Conservation (phyloP, 37 sponge, comb jelly and placozoan species). For the Aphrocallistes beatrix region DNA sequence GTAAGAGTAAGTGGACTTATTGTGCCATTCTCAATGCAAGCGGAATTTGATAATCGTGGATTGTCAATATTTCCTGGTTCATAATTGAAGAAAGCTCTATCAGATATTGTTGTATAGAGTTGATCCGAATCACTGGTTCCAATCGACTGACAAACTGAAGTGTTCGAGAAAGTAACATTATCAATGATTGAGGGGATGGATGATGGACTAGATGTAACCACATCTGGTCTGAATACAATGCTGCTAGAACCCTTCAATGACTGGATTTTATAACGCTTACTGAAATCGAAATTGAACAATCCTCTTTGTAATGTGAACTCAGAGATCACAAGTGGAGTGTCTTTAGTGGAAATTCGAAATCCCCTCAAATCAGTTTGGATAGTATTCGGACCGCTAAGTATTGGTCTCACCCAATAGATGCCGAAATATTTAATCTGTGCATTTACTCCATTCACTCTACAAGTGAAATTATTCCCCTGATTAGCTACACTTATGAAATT, state of each 20-base stretch:
- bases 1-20: background rate
- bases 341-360: background rate
- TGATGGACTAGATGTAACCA: background rate
- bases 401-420: slow-evolving; percentile 4
- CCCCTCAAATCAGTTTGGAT: background rate
- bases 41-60: background rate
- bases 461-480: slow-evolving; percentile 19
- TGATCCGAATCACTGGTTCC: background rate
- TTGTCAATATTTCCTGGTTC: background rate
- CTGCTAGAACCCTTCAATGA: background rate
- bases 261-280: background rate
- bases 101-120: background rate
- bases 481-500: background rate
- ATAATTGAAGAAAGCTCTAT: background rate
- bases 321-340: background rate
- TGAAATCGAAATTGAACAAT: background rate
- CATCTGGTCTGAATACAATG: background rate
- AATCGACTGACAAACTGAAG: background rate
- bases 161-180: background rate
- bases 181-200: background rate
- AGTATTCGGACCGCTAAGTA: background rate
- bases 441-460: background rate
- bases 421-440: background rate
- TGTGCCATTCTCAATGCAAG: background rate
- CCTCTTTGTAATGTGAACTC: slow-evolving; percentile 1